Base-by-base conservation (phyloP, 2,888 invertebrate genomes). In the Helobdella robusta region DNA sequence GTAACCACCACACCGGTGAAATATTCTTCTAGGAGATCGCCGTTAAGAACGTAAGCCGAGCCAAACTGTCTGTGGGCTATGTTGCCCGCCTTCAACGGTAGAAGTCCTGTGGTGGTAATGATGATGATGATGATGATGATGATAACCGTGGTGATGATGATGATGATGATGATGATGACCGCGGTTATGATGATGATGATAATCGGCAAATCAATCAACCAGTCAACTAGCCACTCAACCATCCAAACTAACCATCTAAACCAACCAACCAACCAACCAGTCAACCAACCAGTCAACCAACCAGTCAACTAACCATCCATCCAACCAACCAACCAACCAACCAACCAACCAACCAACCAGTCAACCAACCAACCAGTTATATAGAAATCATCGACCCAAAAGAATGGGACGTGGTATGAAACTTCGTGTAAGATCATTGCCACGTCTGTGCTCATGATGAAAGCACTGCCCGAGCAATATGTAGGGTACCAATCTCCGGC, bases 301-400 rank as follows among this genome's bases (percentile, higher is more conserved):
- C n/a, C n/a, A n/a, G n/a, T n/a, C n/a, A n/a, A n/a, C n/a, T n/a
- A n/a, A n/a, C n/a, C n/a, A n/a, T n/a, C n/a, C n/a, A n/a, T n/a
- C n/a, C n/a, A n/a, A n/a, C n/a, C n/a, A n/a, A n/a, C n/a, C 28
- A 91, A 78, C 60, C 89, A 81, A 1, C 92, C 92, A n/a, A n/a
- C n/a, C n/a, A n/a, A n/a, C n/a, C n/a, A n/a, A n/a, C n/a, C n/a
- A n/a, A n/a, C n/a, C n/a, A n/a, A n/a, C n/a, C n/a, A n/a, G n/a
- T n/a, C n/a, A n/a, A n/a, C n/a, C n/a, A n/a, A n/a, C n/a, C n/a
- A n/a, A n/a, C n/a, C n/a, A 0, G 91, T 92, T 0, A 93, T 80
- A 76, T 86, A 87, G 58, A 89, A 86, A 76, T 93, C 92, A 75
- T 93, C 92, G 68, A 93, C 90, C 72, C 71, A 72, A 66, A 93